Evolutionary conservation across 2,797 vertebrate genomes (phyloP).

Genomic region (Iguana delicatissima): DNA sequence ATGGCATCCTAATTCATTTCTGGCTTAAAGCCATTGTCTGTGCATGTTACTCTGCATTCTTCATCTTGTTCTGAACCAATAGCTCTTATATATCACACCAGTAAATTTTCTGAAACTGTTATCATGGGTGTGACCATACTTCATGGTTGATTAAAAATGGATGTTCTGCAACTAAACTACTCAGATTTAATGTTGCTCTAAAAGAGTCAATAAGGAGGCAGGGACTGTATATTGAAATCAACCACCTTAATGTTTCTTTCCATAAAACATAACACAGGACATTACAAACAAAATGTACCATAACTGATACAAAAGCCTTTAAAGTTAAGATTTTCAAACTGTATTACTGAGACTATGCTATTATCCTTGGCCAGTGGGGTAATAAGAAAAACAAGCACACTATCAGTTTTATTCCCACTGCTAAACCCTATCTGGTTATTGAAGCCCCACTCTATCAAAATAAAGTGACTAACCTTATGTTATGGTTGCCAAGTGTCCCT

Average conservation of each 20-base stretch:
- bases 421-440: neutral
- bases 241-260: neutral
- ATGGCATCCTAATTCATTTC: no score
- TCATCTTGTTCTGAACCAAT: neutral
- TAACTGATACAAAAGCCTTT: neutral
- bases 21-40: no score
- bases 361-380: neutral
- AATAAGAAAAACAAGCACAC: neutral
- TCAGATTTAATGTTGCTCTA: neutral
- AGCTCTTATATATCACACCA: neutral
- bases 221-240: neutral
- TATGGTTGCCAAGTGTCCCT: no score
- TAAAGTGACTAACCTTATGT: neutral
- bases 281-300: neutral
- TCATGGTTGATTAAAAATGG: neutral
- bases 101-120: neutral
- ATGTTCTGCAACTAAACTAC: neutral
- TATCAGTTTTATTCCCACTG: neutral
- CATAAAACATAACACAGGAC: neutral
- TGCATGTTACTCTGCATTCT: neutral
- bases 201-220: neutral
- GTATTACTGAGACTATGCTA: neutral
- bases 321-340: neutral
- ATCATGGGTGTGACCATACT: neutral
- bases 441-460: neutral